phyloP scores from a whole-genome alignment of 1,140 invertebrate genomes.

The Gonioctena quinquepunctata region DNA sequence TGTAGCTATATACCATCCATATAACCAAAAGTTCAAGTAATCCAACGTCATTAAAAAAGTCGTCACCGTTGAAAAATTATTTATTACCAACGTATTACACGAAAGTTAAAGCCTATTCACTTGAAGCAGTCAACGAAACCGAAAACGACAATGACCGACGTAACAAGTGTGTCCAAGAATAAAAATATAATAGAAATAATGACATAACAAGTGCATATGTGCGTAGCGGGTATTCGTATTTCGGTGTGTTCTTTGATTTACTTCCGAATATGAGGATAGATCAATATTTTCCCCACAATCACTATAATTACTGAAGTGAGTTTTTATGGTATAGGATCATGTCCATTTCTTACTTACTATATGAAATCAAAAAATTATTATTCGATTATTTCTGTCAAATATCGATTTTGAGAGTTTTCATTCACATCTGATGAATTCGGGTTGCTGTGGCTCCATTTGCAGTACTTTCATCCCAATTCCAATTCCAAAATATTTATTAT shows the following conservation, averaged over 20 bases:
- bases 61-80: not conserved
- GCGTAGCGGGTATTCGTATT: not conserved
- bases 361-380: too few relatives aligned
- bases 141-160: slow-evolving; percentile 14
- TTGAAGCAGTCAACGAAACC: slow-evolving; percentile 12
- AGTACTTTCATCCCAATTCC: too few relatives aligned
- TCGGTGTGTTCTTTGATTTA: not conserved
- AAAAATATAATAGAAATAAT: slow-evolving; percentile 21
- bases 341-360: too few relatives aligned
- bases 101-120: not conserved
- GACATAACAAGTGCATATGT: slow-evolving; percentile 3
- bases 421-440: too few relatives aligned
- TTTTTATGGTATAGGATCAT: too few relatives aligned
- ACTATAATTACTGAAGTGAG: too few relatives aligned
- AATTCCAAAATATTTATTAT: too few relatives aligned
- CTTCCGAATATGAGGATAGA: not conserved
- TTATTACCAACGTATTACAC: slow-evolving; percentile 9
- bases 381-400: too few relatives aligned
- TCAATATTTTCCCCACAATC: not conserved
- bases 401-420: too few relatives aligned
- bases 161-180: slow-evolving; percentile 20
- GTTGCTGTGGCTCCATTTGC: too few relatives aligned
- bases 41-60: not conserved
- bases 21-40: not conserved
- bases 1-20: not conserved